Evolutionary conservation across 1,140 invertebrate genomes (phyloP).

Genomic region (Nylanderia fulva): DNA sequence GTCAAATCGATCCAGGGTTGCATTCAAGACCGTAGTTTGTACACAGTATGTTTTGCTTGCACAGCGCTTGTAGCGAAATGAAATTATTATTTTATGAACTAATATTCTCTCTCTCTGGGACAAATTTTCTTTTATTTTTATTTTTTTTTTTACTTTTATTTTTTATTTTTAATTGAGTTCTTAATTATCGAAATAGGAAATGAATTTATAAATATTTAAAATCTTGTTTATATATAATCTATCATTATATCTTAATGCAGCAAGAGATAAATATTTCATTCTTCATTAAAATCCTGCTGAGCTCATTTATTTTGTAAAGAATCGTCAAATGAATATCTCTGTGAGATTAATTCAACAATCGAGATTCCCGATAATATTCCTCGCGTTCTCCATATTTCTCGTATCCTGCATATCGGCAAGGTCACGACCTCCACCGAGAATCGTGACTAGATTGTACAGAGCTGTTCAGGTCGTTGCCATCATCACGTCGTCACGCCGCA

Average conservation of each 20-base stretch:
- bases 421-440: slow-evolving; percentile 71
- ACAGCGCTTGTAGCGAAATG: neutral
- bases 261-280: neutral
- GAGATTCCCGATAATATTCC: slow-evolving; percentile 32
- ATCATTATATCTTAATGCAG: neutral
- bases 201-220: neutral
- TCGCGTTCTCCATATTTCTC: slow-evolving; percentile 2
- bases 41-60: neutral
- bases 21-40: neutral
- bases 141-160: too few species aligned
- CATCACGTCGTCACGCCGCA: slow-evolving; percentile 55
- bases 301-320: neutral
- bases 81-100: neutral
- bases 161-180: too few species aligned
- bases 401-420: slow-evolving; percentile 69
- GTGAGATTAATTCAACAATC: neutral
- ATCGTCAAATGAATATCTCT: neutral
- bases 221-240: neutral
- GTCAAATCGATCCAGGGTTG: slow-evolving; percentile 68
- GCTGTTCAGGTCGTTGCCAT: slow-evolving; percentile 70
- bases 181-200: neutral
- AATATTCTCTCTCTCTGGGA: neutral
- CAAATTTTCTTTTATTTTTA: neutral
- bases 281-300: neutral
- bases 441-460: slow-evolving; percentile 67